These are phyloP conservation scores for Rhamphomyia laevipes DNA, from an alignment of 2,888 invertebrate genomes.

Conservation along the genomic window DNA sequence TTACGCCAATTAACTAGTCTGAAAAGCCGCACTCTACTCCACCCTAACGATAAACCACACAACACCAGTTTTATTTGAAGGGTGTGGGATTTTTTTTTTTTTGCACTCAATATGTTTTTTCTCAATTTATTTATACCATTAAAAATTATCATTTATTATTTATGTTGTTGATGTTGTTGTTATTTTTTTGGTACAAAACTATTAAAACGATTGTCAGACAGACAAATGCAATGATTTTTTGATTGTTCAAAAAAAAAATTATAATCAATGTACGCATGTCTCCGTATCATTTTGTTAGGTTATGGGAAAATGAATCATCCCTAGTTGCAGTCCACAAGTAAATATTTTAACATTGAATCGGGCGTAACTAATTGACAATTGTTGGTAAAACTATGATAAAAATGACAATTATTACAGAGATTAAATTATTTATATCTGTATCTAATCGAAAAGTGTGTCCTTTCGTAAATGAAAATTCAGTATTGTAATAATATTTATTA, in stretches of 20 bases:
- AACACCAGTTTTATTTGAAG: slow-evolving; percentile 6
- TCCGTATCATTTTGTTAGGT: not conserved
- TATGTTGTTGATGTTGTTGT: too few species aligned
- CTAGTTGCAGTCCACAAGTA: too few species aligned
- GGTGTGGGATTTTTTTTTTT: slow-evolving; percentile 5
- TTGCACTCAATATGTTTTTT: not conserved
- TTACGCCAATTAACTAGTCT: slow-evolving; percentile 38
- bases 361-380: too few species aligned
- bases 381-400: too few species aligned
- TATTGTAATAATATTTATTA: not conserved
- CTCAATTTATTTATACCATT: too few species aligned
- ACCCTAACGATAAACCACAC: slow-evolving; percentile 12
- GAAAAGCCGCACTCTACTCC: slow-evolving; percentile 17
- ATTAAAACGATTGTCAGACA: not conserved
- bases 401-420: too few species aligned
- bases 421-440: not conserved
- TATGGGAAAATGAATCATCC: not conserved
- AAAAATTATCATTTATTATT: too few species aligned
- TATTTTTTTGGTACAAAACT: not conserved
- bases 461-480: too few species aligned
- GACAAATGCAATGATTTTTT: not conserved
- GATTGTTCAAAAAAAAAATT: not conserved
- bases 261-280: not conserved
- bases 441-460: slow-evolving; percentile 3
- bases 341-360: too few species aligned